Base-by-base conservation (phyloP, 2,113 vertebrate species). In the Gymnogyps californianus region DNA sequence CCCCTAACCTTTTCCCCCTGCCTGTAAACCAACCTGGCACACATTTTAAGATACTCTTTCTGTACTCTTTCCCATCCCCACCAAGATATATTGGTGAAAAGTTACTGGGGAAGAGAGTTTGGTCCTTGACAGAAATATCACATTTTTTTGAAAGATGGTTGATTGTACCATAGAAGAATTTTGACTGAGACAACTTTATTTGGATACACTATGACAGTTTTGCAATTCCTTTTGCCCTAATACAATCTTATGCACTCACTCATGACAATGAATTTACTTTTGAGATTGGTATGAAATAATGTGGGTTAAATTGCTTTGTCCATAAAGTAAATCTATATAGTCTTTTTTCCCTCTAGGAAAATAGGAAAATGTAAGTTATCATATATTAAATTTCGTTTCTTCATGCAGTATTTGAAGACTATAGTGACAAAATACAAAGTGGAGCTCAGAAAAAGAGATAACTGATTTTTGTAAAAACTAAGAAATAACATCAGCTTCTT, bases 371-470 rank as follows among this genome's bases (percentile, higher is more conserved):
- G 0, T 47, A 79, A 72, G 29, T 62, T 38, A 69, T 40, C 10
- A 21, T 40, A 20, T 11, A 88, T 51, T 70, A 66, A 49, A 80
- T 93, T 80, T 85, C 0, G 46, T 51, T 94, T 61, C 59, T 74
- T 78, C 87, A 90, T 83, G 93, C 91, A 96, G 42, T 83, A 91
- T 89, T 91, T 86, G 70, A 90, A 89, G 89, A 74, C 38, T 57
- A 69, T 3, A 66, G 70, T 54, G 42, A 83, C n/a, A 86, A 89
- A 94, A 91, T 42, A 79, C 10, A 85, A 77, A 70, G 69, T 16
- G 42, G 70, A 96, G 82, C 87, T 96, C 91, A 88, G 70, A 54
- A 71, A 58, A 51, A 46, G 11, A 89, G 22, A 1, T 3, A 67
- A 76, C 3, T 14, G 10, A 66, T 24, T 90, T 88, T n/a, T 58